These are phyloP conservation scores for Orussus abietinus DNA, from an alignment of 1,140 invertebrate genomes.

Conservation along the genomic window DNA sequence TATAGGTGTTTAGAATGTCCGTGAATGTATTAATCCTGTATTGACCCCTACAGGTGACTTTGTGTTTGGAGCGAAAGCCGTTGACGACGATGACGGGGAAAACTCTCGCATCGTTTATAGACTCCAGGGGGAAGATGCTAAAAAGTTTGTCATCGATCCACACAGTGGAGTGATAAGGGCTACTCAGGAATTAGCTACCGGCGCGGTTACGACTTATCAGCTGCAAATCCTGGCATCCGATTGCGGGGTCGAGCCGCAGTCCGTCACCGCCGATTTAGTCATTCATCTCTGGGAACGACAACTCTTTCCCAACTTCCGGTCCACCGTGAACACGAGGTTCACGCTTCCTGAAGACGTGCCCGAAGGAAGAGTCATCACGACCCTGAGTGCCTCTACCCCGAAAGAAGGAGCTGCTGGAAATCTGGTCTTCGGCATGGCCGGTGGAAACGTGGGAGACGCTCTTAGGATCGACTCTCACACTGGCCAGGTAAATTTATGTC, in stretches of 20 bases:
- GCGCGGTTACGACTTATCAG: constrained; percentile 62
- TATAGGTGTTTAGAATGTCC: too few species aligned
- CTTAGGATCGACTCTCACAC: constrained; percentile 74
- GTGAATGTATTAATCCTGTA: too few species aligned
- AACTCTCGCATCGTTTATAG: constrained; percentile 79
- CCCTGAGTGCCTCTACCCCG: constrained; percentile 67
- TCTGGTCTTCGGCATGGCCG: constrained; percentile 80
- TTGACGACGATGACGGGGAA: constrained; percentile 72
- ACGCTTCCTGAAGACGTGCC: constrained; percentile 74
- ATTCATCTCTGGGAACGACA: constrained; percentile 68
- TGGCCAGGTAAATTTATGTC: constrained; percentile 64
- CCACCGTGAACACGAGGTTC: constrained; percentile 66
- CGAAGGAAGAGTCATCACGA: constrained; percentile 69
- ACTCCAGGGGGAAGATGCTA: constrained; percentile 71
- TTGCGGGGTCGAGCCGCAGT: constrained; percentile 60
- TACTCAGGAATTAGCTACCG: constrained; percentile 54
- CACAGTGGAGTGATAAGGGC: constrained; percentile 81
- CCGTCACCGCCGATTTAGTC: constrained; percentile 64
- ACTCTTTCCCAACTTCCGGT: constrained; percentile 71
- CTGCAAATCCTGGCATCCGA: constrained; percentile 72
- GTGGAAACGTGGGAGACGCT: constrained; percentile 84
- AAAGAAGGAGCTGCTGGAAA: constrained; percentile 66
- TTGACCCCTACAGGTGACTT: constrained; percentile 59
- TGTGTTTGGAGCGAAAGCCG: constrained; percentile 82
- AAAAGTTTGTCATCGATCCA: constrained; percentile 72